These are phyloP conservation scores for Lasioglossum oenotherae DNA, from an alignment of 2,888 invertebrate genomes.

Conservation along the genomic window DNA sequence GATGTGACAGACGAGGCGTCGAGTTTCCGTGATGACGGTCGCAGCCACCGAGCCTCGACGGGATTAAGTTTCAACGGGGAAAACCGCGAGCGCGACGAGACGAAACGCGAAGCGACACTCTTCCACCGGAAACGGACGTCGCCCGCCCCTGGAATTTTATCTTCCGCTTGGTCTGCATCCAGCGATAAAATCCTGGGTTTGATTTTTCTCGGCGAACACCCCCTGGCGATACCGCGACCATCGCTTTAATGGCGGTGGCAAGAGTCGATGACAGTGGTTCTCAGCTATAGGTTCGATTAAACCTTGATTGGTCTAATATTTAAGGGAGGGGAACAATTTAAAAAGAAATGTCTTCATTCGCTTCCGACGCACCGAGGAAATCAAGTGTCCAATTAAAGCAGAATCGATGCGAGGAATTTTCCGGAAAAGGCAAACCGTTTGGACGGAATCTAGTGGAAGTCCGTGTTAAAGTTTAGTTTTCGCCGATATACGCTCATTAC, in stretches of 20 bases:
- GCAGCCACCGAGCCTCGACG: not conserved
- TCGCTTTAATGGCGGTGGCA: not conserved
- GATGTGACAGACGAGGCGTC: slow-evolving; percentile 15
- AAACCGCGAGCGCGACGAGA: slow-evolving; percentile 11
- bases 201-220: not conserved
- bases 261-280: not conserved
- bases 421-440: not conserved
- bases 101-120: slow-evolving; percentile 23
- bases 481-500: not conserved
- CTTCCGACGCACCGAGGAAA: not conserved
- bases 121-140: not conserved
- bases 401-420: not conserved
- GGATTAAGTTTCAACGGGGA: slow-evolving; percentile 47
- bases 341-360: not conserved
- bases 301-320: not conserved
- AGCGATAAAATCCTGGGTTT: not conserved
- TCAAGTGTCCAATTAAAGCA: not conserved
- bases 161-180: not conserved
- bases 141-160: slow-evolving; percentile 23
- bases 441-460: not conserved
- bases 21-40: slow-evolving; percentile 32
- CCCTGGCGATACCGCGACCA: not conserved
- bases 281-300: not conserved
- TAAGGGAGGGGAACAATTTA: too few species aligned
- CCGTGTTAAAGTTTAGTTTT: not conserved